These are phyloP conservation scores for Drosophila orena DNA, from an alignment of 1,140 invertebrate genomes.

Conservation along the genomic window DNA sequence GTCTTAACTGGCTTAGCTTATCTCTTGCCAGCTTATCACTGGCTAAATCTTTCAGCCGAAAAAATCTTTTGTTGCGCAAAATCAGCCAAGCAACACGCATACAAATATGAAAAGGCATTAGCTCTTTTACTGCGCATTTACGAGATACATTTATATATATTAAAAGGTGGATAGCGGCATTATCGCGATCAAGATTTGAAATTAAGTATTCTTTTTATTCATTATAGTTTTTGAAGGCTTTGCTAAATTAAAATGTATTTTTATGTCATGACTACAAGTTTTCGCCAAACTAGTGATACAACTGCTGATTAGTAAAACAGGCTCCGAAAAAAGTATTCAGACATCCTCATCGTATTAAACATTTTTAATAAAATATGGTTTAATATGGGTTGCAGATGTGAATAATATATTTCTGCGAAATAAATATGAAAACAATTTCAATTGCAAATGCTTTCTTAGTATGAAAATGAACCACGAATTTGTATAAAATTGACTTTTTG, in stretches of 20 bases:
- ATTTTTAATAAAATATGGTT: background rate
- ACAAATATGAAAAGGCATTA: conserved; percentile 55
- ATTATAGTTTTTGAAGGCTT: conserved; percentile 15
- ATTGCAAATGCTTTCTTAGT: background rate
- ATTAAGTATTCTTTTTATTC: conserved; percentile 19
- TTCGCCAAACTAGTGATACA: conserved; percentile 24
- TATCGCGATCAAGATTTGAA: conserved; percentile 34
- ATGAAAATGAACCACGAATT: background rate
- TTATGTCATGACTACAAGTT: conserved; percentile 19
- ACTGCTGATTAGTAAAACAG: conserved; percentile 25
- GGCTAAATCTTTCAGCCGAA: conserved; percentile 38
- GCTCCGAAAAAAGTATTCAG: conserved; percentile 3
- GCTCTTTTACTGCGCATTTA: conserved; percentile 54
- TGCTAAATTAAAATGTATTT: conserved; percentile 28
- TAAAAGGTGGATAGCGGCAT: conserved; percentile 14
- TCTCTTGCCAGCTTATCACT: conserved; percentile 38
- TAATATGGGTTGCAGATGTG: background rate
- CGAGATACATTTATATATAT: conserved; percentile 33
- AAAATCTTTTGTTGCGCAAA: conserved; percentile 50
- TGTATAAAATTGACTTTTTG: background rate
- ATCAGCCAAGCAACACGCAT: conserved; percentile 18
- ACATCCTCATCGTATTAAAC: background rate
- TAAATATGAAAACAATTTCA: too few relatives aligned
- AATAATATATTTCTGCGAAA: background rate
- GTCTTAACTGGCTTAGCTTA: conserved; percentile 40